Conservation (phyloP, 2,797 vertebrate species). For the Odontamblyopus lacepedii region DNA sequence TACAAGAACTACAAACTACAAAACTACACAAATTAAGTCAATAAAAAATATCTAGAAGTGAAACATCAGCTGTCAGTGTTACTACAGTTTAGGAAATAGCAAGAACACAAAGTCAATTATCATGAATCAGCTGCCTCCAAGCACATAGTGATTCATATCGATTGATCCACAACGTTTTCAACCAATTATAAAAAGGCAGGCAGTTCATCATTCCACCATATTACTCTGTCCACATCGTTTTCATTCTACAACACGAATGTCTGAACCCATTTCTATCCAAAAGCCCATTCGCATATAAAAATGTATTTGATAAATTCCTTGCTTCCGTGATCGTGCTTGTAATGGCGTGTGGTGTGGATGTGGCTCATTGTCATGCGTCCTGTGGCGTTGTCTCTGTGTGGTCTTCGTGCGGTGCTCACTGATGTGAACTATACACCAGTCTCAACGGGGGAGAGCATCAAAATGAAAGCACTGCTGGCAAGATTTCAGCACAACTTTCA, state of each 20-base stretch:
- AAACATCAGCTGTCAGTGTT: neutral
- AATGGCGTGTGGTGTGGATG: slow-evolving; percentile 60
- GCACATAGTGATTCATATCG: neutral
- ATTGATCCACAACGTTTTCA: neutral
- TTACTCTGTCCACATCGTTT: neutral
- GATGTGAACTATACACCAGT: slow-evolving; percentile 56
- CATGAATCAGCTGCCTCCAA: neutral
- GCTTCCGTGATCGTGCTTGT: slow-evolving; percentile 50
- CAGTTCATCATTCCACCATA: neutral
- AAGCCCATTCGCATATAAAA: neutral
- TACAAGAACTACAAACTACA: too few species aligned
- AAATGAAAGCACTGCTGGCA: slow-evolving; percentile 45
- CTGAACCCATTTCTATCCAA: neutral
- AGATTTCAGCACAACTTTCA: slow-evolving; percentile 35
- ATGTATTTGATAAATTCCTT: neutral
- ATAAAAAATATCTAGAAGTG: too few species aligned
- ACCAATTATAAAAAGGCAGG: neutral
- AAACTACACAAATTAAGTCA: too few species aligned
- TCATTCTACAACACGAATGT: neutral
- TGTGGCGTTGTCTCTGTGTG: slow-evolving; percentile 58
- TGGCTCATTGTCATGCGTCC: slow-evolving; percentile 73
- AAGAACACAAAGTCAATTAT: too few species aligned
- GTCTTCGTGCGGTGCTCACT: slow-evolving; percentile 64
- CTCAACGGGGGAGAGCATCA: slow-evolving; percentile 42
- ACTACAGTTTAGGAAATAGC: neutral